A percentile compares a stretch with the other conserved stretches of the same genome.
These are phyloP conservation scores for Otus sunia DNA, from an alignment of 2,113 vertebrate genomes.

Conservation along the genomic window DNA sequence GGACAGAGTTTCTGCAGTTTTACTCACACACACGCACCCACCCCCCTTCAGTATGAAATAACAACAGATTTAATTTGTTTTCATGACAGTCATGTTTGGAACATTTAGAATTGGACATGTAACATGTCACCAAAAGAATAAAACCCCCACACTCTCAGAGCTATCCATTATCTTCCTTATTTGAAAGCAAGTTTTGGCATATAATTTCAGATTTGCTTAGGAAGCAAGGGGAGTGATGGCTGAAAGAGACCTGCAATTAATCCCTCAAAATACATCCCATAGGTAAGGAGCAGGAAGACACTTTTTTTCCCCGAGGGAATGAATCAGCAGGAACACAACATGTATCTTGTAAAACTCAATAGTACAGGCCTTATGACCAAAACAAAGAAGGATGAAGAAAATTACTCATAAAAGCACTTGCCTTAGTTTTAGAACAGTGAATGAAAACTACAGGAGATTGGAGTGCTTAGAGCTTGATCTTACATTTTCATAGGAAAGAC, in stretches of 20 bases:
- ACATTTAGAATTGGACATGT: background rate
- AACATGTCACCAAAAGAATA: background rate
- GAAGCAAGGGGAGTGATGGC: background rate
- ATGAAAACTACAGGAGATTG: background rate
- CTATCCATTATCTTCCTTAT: background rate
- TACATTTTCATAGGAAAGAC: background rate
- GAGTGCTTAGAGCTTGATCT: background rate
- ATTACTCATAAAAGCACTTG: background rate
- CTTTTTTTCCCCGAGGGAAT: background rate
- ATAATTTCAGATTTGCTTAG: background rate
- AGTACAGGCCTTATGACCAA: background rate
- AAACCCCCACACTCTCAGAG: background rate
- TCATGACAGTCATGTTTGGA: background rate
- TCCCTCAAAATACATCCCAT: background rate
- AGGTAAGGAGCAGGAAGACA: background rate
- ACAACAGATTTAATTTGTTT: background rate
- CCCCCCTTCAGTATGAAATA: background rate
- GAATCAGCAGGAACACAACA: background rate
- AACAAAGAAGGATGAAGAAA: slow-evolving; percentile 5
- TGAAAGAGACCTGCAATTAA: background rate
- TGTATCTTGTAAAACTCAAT: background rate
- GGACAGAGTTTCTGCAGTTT: background rate
- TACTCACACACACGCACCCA: background rate
- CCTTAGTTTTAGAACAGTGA: background rate
- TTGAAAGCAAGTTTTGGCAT: background rate